Base-by-base conservation (phyloP, 64 coral and sea anemone genomes). In the Stichodactyla mertensii region DNA sequence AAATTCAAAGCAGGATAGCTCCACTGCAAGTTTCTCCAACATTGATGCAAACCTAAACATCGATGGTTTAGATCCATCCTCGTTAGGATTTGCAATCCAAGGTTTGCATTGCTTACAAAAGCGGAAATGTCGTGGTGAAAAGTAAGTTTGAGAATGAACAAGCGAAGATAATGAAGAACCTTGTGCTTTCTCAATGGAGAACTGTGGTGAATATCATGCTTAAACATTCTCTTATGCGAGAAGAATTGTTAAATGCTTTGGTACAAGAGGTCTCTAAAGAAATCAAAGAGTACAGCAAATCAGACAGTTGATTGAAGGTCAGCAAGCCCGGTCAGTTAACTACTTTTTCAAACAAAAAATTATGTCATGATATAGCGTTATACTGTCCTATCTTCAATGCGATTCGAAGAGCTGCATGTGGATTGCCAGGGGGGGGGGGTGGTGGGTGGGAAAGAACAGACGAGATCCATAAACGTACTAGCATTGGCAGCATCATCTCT, bases 401-500 rank as follows among this genome's bases (percentile, higher is more conserved):
- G 13, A 24, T 88, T 81, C 66, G 66, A 14, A 88, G 61, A 56
- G 62, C 69, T 36, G 87, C 87, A 57, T 88, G 87, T 61, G 62
- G 62, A 6, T 66, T 66, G 13, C 62, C 62, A 18, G 14, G 22
- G 62, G 62, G 5, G 22, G n/a, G n/a, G n/a, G n/a, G n/a, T n/a
- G n/a, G n/a, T n/a, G n/a, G 18, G 52, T 54, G 52, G 18, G 10
- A 20, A 31, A 20, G 19, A 59, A 59, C 57, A 59, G 57, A 16
- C 57, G 57, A 59, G 57, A 59, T 10, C 57, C 57, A 59, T 59
- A 59, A 59, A 59, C 57, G 57, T 4, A 59, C 57, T 59, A 59
- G 57, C 57, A 59, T 59, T 59, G 57, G 57, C 85, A 6, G 77
- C 85, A 0, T 86, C 90, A 31, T 14, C 57, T 27, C 6, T 87